Evolutionary conservation across 2,113 vertebrate genomes (phyloP), one percentile per base, ranked within the genome.

Genomic region (Eptesicus fuscus): DNA sequence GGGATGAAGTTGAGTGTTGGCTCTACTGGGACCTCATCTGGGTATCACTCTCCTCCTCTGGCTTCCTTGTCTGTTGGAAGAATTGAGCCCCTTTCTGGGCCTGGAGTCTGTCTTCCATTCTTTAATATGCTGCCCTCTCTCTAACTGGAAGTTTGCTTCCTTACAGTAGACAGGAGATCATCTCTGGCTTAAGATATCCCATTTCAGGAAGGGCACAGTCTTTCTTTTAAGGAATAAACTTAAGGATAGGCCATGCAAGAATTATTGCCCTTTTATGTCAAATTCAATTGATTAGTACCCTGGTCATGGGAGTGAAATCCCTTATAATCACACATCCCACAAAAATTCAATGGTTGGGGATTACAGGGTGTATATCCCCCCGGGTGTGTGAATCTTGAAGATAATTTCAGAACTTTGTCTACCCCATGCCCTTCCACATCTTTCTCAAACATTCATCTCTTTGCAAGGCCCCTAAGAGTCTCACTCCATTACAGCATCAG

Each of bases 361-460:
- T 22, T 22, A 32, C 40, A 23, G 80, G 30, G 11, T 16, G 1
- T 28, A 44, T 4, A 67, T 16, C 2, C 8, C 28, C 28, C 10
- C 0, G 3, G 28, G 28, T 16, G 1, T 28, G 3, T 8, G 40
- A 44, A 4, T 42, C 59, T 32, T 44, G 59, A 22, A 25, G 61
- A 44, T 23, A 22, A 49, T 25, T n/a, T 35, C 9, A n/a, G 42
- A 42, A 25, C 30, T 22, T n/a, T 32, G 42, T 14, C 32, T 49
- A 12, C 4, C 23, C n/a, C 10, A 7, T 0, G 17, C 17, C 74
- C 42, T 32, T 25, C 6, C 73, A 51, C 73, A 51, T 32, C 25
- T 7, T 14, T 49, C 79, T 25, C n/a, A 32, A 49, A 47, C 18
- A 8, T 67, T 12, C 23, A 1, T 23, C 47, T 40, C 3, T 69